Conservation (phyloP, 2,888 invertebrate genomes). For the Ennomos erosarius region DNA sequence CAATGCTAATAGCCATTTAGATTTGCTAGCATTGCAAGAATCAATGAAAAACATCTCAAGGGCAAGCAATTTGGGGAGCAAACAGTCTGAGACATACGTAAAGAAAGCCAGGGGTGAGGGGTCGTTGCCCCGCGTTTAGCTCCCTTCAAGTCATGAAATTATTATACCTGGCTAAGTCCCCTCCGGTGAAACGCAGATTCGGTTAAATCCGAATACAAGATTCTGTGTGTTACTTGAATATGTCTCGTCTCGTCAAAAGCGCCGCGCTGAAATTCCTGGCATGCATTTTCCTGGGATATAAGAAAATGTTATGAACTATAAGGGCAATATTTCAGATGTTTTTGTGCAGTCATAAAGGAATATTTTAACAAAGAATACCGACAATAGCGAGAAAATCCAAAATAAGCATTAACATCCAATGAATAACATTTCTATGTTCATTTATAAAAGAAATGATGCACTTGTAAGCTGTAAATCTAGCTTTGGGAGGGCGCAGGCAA, state of each 20-base stretch:
- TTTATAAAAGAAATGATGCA: neutral
- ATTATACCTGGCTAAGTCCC: conserved; percentile 53
- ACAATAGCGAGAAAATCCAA: no score
- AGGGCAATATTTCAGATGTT: no score
- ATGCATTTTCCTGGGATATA: no score
- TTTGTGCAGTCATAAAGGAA: no score
- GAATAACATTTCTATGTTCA: no score
- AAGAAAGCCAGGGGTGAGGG: conserved; percentile 75
- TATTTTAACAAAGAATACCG: no score
- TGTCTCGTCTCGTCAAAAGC: no score
- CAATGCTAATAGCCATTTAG: neutral
- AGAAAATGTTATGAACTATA: no score
- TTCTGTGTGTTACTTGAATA: neutral
- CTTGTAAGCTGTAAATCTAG: neutral
- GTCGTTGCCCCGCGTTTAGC: conserved; percentile 64
- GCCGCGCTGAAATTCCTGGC: no score
- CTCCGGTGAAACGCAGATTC: conserved; percentile 41
- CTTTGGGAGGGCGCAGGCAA: conserved; percentile 19
- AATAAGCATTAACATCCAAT: no score
- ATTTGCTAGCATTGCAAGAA: conserved; percentile 25
- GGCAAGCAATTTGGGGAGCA: conserved; percentile 52
- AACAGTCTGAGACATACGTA: conserved; percentile 57
- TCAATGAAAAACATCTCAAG: conserved; percentile 49
- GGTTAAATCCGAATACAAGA: conserved; percentile 36
- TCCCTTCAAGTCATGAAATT: conserved; percentile 62